Conservation (phyloP, 2,888 invertebrate genomes). For the Rhagium mordax region DNA sequence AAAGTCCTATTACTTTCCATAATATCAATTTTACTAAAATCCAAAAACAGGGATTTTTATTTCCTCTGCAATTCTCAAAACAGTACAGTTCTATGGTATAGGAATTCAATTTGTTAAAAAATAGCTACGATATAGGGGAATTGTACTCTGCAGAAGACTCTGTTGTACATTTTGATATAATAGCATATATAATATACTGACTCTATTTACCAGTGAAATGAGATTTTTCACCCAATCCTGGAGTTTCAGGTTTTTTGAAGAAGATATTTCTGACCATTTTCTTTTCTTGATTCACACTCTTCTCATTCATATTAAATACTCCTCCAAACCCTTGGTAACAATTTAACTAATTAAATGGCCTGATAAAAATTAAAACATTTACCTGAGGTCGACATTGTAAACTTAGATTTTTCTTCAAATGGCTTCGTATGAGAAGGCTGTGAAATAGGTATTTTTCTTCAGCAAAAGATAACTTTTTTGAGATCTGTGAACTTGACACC, state of each 20-base stretch:
- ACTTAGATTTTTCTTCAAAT: not conserved
- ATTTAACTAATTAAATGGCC: not conserved
- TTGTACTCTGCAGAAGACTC: too few species aligned
- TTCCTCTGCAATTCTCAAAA: too few species aligned
- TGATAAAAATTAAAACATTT: not conserved
- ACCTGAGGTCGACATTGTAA: conserved; percentile 4
- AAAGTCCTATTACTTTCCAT: too few species aligned
- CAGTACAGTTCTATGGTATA: too few species aligned
- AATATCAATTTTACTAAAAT: too few species aligned
- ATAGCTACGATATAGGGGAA: too few species aligned
- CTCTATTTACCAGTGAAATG: not conserved
- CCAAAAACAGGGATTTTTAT: too few species aligned
- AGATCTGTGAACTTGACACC: too few species aligned
- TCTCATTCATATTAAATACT: not conserved
- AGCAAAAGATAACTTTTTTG: not conserved
- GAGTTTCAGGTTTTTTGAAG: not conserved
- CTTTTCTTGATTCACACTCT: not conserved
- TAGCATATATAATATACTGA: too few species aligned
- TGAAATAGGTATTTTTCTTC: not conserved
- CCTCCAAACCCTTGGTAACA: conserved; percentile 1
- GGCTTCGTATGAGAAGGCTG: not conserved
- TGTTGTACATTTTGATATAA: too few species aligned
- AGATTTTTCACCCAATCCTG: not conserved
- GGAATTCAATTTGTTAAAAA: too few species aligned
- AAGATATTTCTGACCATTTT: not conserved